Base-by-base conservation (phyloP, 2,113 vertebrate genomes). In the Bambusicola thoracicus region DNA sequence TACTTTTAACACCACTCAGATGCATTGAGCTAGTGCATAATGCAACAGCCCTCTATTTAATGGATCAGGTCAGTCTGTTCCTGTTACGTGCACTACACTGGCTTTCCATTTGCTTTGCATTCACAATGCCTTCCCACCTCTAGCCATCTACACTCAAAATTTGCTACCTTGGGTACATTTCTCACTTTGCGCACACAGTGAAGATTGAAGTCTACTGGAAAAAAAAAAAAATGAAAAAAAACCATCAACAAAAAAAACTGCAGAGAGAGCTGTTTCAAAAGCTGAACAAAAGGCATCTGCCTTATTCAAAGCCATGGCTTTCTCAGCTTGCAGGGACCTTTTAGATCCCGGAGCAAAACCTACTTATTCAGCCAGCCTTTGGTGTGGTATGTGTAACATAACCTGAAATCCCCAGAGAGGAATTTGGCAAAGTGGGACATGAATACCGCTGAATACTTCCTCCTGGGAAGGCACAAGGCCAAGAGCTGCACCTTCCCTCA, bases 51-150 rank as follows among this genome's bases (percentile, higher is more conserved):
- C 30, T 69, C 82, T 69, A 68, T 65, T 94, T 95, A 97, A 97
- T 96, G 95, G 90, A 94, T 83, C 4, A 0, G 69, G 65, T 94
- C 73, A 92, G 94, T 88, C 95, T 88, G 68, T 86, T 95, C 91
- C 76, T 83, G 87, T 96, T 95, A 97, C 30, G 34, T 93, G 93
- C 91, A 97, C 93, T 91, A 94, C 93, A 78, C 36, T 94, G 69
- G 68, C 36, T 97, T 90, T 56, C 56, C 82, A 88, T 84, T 80
- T 86, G 81, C 68, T 72, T 78, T 80, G 53, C 13, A 2, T 25
- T 77, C 72, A 81, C 72, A 19, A 56, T 86, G 66, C 24, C 43
- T 84, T 86, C 21, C 36, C 75, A 83, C 61, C 69, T 96, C 84
- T 68, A 86, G 36, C 41, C n/a, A 44, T 38, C 56, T 65, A 36